These are phyloP conservation scores for Tetheella fluctuosa DNA, from an alignment of 2,888 invertebrate species.

Conservation along the genomic window DNA sequence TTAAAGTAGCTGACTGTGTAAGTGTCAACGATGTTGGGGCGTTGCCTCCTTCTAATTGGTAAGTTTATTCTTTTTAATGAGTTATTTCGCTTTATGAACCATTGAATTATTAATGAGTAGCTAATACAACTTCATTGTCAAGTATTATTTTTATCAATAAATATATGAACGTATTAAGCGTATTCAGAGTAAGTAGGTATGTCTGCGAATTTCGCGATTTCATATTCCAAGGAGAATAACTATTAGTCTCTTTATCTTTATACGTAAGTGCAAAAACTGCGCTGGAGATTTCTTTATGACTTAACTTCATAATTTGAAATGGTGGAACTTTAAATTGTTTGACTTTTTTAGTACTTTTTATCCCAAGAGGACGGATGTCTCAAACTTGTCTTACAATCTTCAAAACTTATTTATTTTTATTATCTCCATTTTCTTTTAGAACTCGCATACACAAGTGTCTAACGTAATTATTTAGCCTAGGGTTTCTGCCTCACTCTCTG, in stretches of 20 bases:
- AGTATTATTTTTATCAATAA: no score
- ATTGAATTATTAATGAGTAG: neutral
- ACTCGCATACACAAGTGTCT: neutral
- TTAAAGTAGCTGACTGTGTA: conserved; percentile 40
- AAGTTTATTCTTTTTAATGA: conserved; percentile 44
- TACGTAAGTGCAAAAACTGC: neutral
- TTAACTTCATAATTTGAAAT: neutral
- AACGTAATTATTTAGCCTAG: neutral
- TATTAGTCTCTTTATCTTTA: no score
- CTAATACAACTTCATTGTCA: no score
- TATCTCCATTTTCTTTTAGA: neutral
- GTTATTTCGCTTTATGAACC: conserved; percentile 12
- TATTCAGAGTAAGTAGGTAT: no score
- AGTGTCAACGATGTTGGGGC: conserved; percentile 47
- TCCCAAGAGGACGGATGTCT: neutral
- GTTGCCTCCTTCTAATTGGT: conserved; percentile 54
- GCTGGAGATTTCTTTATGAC: neutral
- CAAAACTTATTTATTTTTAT: conserved; percentile 1
- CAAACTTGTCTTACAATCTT: neutral
- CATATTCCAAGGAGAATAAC: no score
- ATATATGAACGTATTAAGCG: no score
- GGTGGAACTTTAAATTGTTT: neutral
- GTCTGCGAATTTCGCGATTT: no score
- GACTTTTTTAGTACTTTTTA: neutral
- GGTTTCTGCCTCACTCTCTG: no score